Base-by-base conservation (phyloP, 2,888 invertebrate species). In the Merodon equestris region DNA sequence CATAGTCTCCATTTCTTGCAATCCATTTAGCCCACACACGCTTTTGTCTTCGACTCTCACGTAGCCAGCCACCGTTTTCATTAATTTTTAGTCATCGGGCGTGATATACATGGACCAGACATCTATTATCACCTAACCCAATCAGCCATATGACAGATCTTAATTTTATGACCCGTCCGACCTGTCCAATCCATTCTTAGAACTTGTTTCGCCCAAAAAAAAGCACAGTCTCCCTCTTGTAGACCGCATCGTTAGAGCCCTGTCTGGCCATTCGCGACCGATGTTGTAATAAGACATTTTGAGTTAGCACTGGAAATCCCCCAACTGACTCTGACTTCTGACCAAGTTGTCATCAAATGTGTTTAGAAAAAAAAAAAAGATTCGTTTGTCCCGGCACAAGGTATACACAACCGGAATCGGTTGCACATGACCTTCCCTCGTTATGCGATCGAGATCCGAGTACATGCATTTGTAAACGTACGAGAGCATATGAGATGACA, bases 371-470 rank as follows among this genome's bases (percentile, higher is more conserved):
- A 63, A 27, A 51, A 60, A 17, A 50, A 10, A 7, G 14, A 38
- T 19, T 15, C n/a, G 9, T 38, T 15, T 9, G 48, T 51, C 45
- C 42, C 14, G 45, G 44, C 14, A 36, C 19, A 57, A 38, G 12
- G 18, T 7, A 51, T 9, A 51, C 7, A 44, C 71, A 66, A 76
- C 76, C 76, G 76, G 76, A 76, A 76, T 71, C 54, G 36, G 66
- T 56, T 64, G 71, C 64, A 64, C 44, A 56, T 50, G 56, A 14
- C 13, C 27, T 27, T 27, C 27, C 27, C 27, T 15, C 56, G 67
- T 12, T 14, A n/a, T 27, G 47, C n/a, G 60, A 50, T 44, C 50
- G 53, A 45, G 36, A 58, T 75, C 70, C 58, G 54, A 19, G 64
- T 42, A 18, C 76, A 71, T 76, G 76, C 50, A 71, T 64, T 76